phyloP scores from a whole-genome alignment of 2,797 vertebrate genomes.

The Poecilia velifera region DNA sequence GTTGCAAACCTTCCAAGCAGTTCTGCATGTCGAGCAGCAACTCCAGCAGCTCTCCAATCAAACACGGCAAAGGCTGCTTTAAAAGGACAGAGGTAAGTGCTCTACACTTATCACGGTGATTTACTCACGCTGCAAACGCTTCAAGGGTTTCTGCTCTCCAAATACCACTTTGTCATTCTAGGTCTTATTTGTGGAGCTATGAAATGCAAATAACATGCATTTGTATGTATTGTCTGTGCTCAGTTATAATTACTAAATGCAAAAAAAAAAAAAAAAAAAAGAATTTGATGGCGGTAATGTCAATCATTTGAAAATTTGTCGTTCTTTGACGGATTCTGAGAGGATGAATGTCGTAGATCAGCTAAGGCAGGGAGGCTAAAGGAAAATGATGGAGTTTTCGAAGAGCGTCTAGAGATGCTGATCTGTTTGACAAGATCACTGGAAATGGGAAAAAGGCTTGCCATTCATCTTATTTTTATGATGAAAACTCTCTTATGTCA shows the following conservation, averaged over 20 bases:
- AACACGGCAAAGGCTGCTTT: background rate
- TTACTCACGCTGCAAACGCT: background rate
- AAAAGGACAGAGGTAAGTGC: conserved; percentile 34
- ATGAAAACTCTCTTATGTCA: background rate
- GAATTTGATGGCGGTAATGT: background rate
- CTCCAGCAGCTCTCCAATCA: conserved; percentile 53
- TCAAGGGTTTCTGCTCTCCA: background rate
- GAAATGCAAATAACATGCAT: background rate
- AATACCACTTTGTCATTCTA: background rate
- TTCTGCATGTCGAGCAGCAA: conserved; percentile 21
- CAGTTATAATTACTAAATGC: background rate
- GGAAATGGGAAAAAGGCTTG: background rate
- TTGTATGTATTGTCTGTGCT: background rate
- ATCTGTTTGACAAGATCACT: background rate
- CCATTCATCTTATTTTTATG: background rate
- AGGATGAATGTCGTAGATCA: background rate
- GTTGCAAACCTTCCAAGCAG: conserved; percentile 10
- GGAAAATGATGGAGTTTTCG: background rate
- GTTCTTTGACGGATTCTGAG: background rate
- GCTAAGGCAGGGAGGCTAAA: background rate
- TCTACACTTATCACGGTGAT: conserved; percentile 1
- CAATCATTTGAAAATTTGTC: background rate
- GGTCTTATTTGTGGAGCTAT: background rate
- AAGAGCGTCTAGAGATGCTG: background rate
- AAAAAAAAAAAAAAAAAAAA: background rate